Evolutionary conservation across 2,888 invertebrate genomes (phyloP), one percentile per base, ranked within the genome.

Genomic region (Parnassius mnemosyne): DNA sequence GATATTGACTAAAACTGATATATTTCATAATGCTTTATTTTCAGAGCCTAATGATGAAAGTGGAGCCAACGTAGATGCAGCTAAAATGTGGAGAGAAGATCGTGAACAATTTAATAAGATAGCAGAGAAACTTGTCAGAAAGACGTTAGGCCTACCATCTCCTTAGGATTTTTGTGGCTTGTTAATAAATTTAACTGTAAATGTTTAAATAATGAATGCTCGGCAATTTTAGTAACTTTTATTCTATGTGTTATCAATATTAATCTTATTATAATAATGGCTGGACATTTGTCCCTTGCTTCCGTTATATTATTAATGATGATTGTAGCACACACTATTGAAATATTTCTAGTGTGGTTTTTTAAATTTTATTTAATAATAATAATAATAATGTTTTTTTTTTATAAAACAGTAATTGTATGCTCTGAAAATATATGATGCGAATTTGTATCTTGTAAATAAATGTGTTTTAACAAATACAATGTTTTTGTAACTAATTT

Each of bases 51-150:
- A 99, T 84, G 99, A 99, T 81, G 99, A 99, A 86, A 99, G 98
- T 79, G 99, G 99, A 12, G 99, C 99, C 0, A 99, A 99, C 88
- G 99, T 99, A 0, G 99, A 99, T 87, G 99, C 99, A 10, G 99
- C 99, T 0, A 99, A 99, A 90, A 98, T 99, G 97, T 99, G 99
- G 99, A 93, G 99, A 63, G 99, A 99, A 83, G 96, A 99, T 80
- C 93, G 98, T 12, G 94, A 95, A 12, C 97, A 98, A 82, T 99
- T 99, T 83, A 96, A 98, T 79, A 94, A 93, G 84, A 97, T 98
- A 74, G 99, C 99, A 3, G 96, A 97, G 81, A 94, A 94, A 79
- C 93, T 99, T 71, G 99, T 99, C 34, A 93, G 97, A 71, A 97
- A 97, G 90, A 98, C 98, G 0, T 92, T 99, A 53, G 97, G 96